Evolutionary conservation across 2,797 vertebrate genomes (phyloP), one percentile per base, ranked within the genome.

Genomic region (Carcharodon carcharias): DNA sequence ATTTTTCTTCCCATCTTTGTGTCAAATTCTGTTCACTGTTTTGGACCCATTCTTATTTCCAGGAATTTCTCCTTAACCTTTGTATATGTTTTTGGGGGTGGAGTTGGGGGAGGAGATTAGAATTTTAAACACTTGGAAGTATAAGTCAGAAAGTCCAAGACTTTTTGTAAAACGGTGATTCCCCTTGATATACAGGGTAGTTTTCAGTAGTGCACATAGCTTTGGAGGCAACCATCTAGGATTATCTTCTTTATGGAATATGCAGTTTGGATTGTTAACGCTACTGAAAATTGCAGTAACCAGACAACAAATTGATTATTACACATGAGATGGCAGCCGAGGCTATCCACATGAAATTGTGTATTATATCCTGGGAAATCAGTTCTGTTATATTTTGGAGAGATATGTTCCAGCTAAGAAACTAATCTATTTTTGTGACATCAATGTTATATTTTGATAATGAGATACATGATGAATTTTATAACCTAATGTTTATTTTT

Each of bases 241-340:
- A 96, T 95, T 96, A 96, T 71, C 88, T 96, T 96, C 96, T 97
- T 97, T 97, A 96, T 96, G 96, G 67, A 45, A 67, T 40, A 82
- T 67, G 96, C 40, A 28, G 87, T 97, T 97, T 96, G 96, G 73
- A 87, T 96, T 96, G 69, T 96, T 96, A 97, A 96, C 73, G 96
- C 96, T 89, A 96, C 96, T 96, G 96, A 96, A 96, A 97, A 71
- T 96, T 97, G 97, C 97, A 97, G 96, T 96, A 96, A 50, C 96
- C 96, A 96, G 69, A 95, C 96, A 80, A 96, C 67, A 85, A 96
- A 96, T 96, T 97, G 97, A 97, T 97, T 96, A 96, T 89, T 97
- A 96, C 71, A 96, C 96, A 96, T 0, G 2, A 96, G 93, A 96
- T 97, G 97, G 97, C 96, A 97, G 95, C 58, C 97, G 96, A 97